A percentile compares a stretch with the other conserved stretches of the same genome.
Conservation (phyloP, 2,113 vertebrate species). For the Myrmophylax atrothorax region DNA sequence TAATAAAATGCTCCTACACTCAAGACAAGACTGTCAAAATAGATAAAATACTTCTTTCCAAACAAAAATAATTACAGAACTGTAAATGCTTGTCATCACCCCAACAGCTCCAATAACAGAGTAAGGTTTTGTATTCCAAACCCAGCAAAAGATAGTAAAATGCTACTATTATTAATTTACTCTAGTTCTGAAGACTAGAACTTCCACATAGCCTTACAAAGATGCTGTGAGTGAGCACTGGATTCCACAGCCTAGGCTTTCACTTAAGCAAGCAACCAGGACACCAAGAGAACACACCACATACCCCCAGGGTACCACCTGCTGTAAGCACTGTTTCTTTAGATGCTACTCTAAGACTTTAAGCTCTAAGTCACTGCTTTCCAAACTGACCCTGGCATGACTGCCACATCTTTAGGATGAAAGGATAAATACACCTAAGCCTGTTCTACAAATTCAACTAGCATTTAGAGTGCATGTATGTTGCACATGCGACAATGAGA, state of each 20-base stretch:
- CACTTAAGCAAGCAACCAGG: background rate
- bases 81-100: background rate
- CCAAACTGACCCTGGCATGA: background rate
- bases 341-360: background rate
- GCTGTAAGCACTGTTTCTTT: background rate
- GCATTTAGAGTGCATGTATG: background rate
- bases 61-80: background rate
- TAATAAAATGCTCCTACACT: background rate
- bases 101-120: background rate
- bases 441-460: background rate
- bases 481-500: background rate
- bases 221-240: background rate
- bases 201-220: rapidly evolving
- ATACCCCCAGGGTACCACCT: background rate
- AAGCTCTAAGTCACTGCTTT: background rate
- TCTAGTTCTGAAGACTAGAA: background rate
- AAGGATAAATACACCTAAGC: background rate
- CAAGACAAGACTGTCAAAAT: background rate
- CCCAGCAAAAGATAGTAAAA: background rate
- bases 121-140: background rate
- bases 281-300: background rate
- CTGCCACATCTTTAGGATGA: background rate
- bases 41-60: background rate
- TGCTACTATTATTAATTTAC: background rate
- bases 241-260: background rate